Evolutionary conservation across 1,140 invertebrate genomes (phyloP).

Genomic region (Listronotus bonariensis): DNA sequence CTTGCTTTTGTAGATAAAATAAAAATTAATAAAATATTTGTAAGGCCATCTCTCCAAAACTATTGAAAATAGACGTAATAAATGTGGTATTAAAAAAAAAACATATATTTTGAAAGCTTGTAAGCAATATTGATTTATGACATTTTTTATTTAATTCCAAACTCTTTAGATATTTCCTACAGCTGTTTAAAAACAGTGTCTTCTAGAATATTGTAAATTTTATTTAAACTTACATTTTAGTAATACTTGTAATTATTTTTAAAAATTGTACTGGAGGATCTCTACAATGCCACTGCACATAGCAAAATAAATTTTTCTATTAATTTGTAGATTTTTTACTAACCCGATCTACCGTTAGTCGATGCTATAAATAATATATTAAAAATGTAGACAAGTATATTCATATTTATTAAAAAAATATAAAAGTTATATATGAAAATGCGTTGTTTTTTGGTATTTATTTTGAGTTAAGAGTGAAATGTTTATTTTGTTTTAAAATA

Average conservation of each 20-base stretch:
- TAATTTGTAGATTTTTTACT: constrained; percentile 48
- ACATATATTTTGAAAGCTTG: no score
- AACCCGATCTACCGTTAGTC: constrained; percentile 17
- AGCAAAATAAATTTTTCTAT: constrained; percentile 28
- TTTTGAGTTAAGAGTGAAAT: constrained; percentile 6
- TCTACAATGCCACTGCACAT: constrained; percentile 49
- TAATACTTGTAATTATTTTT: constrained; percentile 18
- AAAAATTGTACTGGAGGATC: constrained; percentile 40
- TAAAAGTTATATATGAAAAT: background rate
- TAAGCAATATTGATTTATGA: no score
- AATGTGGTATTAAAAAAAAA: no score
- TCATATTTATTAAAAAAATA: background rate
- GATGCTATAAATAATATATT: constrained; percentile 2
- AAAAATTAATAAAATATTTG: no score
- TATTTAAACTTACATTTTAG: constrained; percentile 25
- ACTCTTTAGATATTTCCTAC: constrained; percentile 12
- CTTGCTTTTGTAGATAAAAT: no score
- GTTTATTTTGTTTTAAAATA: background rate
- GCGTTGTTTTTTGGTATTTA: constrained; percentile 3
- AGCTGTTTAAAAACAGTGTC: background rate
- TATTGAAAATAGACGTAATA: no score
- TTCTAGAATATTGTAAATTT: constrained; percentile 30
- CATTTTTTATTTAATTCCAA: no score
- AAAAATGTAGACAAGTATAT: constrained; percentile 33
- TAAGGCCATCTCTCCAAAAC: no score